Evolutionary conservation across 2,888 invertebrate species (phyloP), one percentile per base, ranked within the genome.

Genomic region (Ectemnius continuus): DNA sequence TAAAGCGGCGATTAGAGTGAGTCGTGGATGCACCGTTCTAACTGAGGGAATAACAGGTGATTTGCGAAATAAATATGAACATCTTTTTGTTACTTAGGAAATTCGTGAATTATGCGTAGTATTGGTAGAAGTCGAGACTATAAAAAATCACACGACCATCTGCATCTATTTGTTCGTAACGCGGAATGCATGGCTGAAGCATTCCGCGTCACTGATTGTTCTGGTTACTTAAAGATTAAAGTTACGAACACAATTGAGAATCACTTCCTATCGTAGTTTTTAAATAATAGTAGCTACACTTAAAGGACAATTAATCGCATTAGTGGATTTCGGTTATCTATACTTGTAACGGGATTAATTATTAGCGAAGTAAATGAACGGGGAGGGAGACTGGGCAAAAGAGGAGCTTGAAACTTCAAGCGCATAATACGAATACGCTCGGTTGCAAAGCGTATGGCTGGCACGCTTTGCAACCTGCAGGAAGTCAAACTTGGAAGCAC

Each of bases 391-490:
- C 59, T 56, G 18, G 16, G 64, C 45, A 20, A 45, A 58, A 23
- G 48, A 57, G 14, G 2, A 26, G 6, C 45, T 36, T 26, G 47
- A 47, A 26, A 62, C 14, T n/a, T 26, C 11, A n/a, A 69, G 61
- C 58, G 16, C 45, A 20, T 16, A 23, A 4, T 52, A 20, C 23
- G 46, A 63, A 58, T 48, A 61, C 63, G 57, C 36, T 61, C 57
- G 26, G 56, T 84, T 82, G 82, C 64, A 71, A 83, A 78, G 81
- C 73, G 78, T 81, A 74, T 88, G 88, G 88, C 88, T 88, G 88
- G 71, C 57, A 82, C 83, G 74, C 82, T 80, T 80, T 70, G 63
- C 84, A 78, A 75, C 3, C n/a, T 48, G 5, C 5, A 16, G 36
- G 20, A 71, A 75, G 60, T 36, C 18, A 48, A 65, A 62, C 59